Base-by-base conservation (phyloP, 1,140 invertebrate genomes). In the Atta texana region DNA sequence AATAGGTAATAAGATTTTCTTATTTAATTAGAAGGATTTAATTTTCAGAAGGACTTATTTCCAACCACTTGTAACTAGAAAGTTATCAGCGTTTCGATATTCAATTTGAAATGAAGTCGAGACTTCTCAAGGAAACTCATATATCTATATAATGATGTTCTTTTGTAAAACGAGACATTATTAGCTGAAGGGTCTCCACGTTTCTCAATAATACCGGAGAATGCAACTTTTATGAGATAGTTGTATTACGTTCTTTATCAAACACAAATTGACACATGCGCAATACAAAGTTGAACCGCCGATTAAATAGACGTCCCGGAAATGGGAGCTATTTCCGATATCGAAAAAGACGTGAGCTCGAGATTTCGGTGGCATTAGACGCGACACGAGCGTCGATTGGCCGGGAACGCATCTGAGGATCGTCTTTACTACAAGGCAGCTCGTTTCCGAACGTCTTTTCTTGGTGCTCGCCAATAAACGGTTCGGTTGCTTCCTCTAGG, bases 401-500 rank as follows among this genome's bases (percentile, higher is more conserved):
- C 21, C 68, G 34, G 68, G 59, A 39, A 64, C 77, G 87, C 82
- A 53, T 63, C 71, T 61, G 74, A 89, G 82, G 86, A 87, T 90
- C 89, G 88, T 49, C 76, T 87, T 85, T 64, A 64, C 86, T 72
- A 57, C 51, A 28, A 55, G 57, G 31, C 74, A 78, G 75, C 86
- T 86, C 72, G 81, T 86, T 85, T 75, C 68, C 69, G 34, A 68
- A 21, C 85, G 75, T 87, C 86, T 90, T 87, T 76, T 59, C 76
- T 34, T 71, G 49, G 39, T 63, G 57, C 49, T 76, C 61, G 8
- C 68, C 78, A 71, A 89, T 87, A 85, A 87, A 85, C 51, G 77
- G 84, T 66, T 71, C 76, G 51, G 84, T 77, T 85, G 44, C 72
- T 76, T 55, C 75, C 87, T 87, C 57, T 59, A 64, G 64, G 76